A percentile compares a stretch with the other conserved stretches of the same genome.
Evolutionary conservation across 2,797 vertebrate species (phyloP).

Genomic region (Caiman crocodilus): DNA sequence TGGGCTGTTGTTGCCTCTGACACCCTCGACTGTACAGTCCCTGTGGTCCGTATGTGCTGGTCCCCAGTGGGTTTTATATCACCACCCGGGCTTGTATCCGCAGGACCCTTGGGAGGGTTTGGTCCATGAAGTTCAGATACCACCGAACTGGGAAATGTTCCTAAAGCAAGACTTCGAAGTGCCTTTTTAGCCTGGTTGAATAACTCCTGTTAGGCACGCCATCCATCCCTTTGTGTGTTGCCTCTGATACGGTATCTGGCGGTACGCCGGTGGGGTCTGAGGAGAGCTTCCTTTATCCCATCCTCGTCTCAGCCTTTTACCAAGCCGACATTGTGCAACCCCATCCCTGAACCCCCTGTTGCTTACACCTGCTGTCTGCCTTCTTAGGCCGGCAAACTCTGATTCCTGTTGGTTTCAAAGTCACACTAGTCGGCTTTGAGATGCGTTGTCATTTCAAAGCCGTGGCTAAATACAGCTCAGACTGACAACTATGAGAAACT

Average conservation of each 20-base stretch:
- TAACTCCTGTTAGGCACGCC: background rate
- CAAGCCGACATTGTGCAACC: fast-evolving
- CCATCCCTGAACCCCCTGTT: fast-evolving
- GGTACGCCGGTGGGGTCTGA: fast-evolving
- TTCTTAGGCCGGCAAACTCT: background rate
- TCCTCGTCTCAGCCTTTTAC: background rate
- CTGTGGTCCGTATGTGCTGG: background rate
- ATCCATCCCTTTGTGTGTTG: background rate
- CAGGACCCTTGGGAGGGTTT: background rate
- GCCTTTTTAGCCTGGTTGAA: conserved; percentile 15
- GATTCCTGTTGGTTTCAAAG: conserved; percentile 21
- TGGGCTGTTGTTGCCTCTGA: background rate
- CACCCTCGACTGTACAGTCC: background rate
- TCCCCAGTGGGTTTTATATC: background rate
- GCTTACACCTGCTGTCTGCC: background rate
- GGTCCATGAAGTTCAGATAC: fast-evolving
- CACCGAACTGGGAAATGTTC: background rate
- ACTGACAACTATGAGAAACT: conserved; percentile 73
- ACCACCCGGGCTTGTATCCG: fast-evolving
- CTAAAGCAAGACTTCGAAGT: conserved; percentile 9
- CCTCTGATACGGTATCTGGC: background rate
- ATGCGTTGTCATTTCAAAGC: conserved; percentile 64
- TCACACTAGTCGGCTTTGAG: background rate
- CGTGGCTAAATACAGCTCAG: conserved; percentile 53
- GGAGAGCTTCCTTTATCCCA: background rate